Evolutionary conservation across 2,888 invertebrate genomes (phyloP).

Genomic region (Lacanobia oleracea): DNA sequence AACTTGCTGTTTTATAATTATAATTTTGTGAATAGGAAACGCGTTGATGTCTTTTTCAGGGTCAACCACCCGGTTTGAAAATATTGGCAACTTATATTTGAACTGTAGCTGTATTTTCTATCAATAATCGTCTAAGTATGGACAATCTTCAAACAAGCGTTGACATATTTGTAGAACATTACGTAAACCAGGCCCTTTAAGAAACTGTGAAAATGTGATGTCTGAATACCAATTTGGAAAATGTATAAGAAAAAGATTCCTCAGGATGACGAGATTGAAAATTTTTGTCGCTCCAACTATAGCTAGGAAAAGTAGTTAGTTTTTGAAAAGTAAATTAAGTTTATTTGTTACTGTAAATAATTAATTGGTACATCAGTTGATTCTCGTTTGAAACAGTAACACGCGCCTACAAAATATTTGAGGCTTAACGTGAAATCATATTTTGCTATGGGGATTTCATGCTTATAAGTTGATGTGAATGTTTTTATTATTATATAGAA

Average conservation of each 20-base stretch:
- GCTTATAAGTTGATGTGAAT: background rate
- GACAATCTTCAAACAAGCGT: no score
- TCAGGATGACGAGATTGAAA: no score
- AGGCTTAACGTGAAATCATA: background rate
- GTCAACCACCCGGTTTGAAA: background rate
- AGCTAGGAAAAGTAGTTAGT: background rate
- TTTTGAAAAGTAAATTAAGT: background rate
- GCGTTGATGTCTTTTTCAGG: constrained; percentile 47
- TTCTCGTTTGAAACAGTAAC: background rate
- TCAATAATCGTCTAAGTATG: no score
- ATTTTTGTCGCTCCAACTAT: no score
- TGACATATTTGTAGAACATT: no score
- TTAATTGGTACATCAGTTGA: background rate
- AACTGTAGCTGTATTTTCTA: background rate
- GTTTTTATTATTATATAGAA: no score
- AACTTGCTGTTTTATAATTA: background rate
- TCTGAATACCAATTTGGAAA: no score
- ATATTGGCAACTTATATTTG: background rate
- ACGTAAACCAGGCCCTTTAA: no score
- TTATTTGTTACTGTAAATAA: background rate
- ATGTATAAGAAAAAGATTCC: no score
- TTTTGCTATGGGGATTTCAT: background rate
- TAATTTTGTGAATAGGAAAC: background rate
- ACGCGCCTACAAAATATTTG: background rate
- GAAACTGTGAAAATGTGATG: no score